Percentiles rank a stretch among this genome's conserved stretches.
Evolutionary conservation across 1,140 invertebrate species (phyloP).

Genomic region (Drosophila punjabiensis): DNA sequence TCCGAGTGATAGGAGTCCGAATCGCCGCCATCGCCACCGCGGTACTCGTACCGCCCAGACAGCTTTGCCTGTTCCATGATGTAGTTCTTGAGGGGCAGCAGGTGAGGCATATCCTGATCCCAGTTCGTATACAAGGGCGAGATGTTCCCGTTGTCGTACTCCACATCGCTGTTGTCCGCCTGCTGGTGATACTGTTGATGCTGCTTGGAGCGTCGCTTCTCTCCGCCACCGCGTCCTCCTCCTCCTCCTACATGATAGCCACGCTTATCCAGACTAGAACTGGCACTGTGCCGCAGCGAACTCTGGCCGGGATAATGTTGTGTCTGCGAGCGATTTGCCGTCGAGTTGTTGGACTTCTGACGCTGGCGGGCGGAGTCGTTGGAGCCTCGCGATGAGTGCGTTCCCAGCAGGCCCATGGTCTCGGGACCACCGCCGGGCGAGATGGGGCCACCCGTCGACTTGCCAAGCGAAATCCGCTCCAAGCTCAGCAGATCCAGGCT

Average conservation of each 20-base stretch:
- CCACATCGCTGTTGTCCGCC: conserved; percentile 82
- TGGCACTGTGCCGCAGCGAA: conserved; percentile 71
- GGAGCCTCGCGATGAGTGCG: conserved; percentile 78
- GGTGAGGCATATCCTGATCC: conserved; percentile 89
- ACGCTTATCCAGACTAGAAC: conserved; percentile 85
- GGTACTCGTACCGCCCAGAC: conserved; percentile 89
- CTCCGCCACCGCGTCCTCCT: conserved; percentile 72
- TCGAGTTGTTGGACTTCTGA: conserved; percentile 69
- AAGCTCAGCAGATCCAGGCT: conserved; percentile 71
- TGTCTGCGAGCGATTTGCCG: conserved; percentile 64
- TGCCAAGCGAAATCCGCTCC: conserved; percentile 70
- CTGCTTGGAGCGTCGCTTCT: conserved; percentile 73
- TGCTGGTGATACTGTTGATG: conserved; percentile 66
- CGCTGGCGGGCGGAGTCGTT: conserved; percentile 74
- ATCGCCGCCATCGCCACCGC: conserved; percentile 86
- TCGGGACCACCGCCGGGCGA: conserved; percentile 69
- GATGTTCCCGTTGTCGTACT: conserved; percentile 87
- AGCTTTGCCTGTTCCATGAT: conserved; percentile 94
- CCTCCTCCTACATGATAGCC: conserved; percentile 80
- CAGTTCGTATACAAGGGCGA: conserved; percentile 91
- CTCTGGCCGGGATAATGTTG: conserved; percentile 65
- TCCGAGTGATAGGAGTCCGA: conserved; percentile 89
- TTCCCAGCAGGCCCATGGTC: conserved; percentile 72
- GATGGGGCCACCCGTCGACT: conserved; percentile 52
- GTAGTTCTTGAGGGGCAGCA: conserved; percentile 94